phyloP scores from a whole-genome alignment of 2,113 vertebrate species.

The Grus americana region DNA sequence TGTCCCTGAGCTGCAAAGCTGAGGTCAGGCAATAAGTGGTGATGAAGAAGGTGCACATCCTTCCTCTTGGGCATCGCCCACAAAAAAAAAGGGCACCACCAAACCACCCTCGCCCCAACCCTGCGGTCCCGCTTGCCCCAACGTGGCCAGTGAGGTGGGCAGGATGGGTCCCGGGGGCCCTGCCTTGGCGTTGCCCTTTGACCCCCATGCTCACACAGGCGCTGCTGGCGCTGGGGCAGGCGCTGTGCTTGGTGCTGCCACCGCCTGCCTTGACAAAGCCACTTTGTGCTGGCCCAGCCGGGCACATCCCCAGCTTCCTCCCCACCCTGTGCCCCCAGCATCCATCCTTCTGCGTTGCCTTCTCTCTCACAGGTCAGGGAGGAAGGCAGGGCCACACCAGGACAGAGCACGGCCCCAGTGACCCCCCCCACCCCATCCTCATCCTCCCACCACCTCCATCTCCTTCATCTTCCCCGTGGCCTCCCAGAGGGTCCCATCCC shows the following conservation, averaged over 20 bases:
- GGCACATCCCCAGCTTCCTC: not conserved
- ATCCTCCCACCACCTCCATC: not conserved
- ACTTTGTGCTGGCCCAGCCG: accelerated
- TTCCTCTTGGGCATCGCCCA: not conserved
- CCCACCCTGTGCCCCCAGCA: accelerated
- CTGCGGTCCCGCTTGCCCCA: accelerated
- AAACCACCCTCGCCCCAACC: not conserved
- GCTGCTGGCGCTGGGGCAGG: not conserved
- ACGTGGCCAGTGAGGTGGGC: accelerated
- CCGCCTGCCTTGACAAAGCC: not conserved
- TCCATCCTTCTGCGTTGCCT: accelerated
- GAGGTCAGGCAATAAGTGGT: not conserved
- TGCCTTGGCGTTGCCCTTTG: accelerated
- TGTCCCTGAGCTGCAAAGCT: not conserved
- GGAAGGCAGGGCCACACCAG: not conserved
- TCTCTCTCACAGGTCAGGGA: not conserved
- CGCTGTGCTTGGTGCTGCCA: accelerated
- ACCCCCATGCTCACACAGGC: accelerated
- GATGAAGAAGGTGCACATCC: accelerated
- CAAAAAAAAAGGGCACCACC: not conserved
- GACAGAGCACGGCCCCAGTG: accelerated
- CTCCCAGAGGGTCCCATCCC: not conserved
- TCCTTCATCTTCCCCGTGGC: not conserved
- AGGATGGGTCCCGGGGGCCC: not conserved
- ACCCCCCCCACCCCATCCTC: not conserved